Evolutionary conservation across 1,140 invertebrate genomes (phyloP), one percentile per base, ranked within the genome.

Genomic region (Pomacea maculata): DNA sequence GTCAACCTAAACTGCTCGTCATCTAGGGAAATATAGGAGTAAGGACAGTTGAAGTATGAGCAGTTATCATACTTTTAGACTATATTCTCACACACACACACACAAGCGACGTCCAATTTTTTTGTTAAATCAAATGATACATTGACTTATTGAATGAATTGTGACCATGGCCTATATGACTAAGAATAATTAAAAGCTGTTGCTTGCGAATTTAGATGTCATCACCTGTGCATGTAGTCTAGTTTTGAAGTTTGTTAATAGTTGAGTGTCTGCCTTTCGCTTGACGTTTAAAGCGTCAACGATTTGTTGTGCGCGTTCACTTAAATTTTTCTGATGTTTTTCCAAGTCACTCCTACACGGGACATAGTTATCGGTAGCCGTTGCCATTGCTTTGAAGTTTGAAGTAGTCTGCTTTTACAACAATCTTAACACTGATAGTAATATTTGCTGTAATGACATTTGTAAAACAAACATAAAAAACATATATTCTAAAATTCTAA

Each of bases 211-310:
- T 25, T 45, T 45, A 45, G 6, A 45, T 45, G 61, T 29, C 68
- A 64, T 68, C 77, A 87, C 87, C 81, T 88, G 86, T 54, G 79
- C 77, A 70, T 87, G 80, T 52, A 84, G 63, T 12, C 80, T 80
- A n/a, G 84, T 83, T 75, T 85, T 88, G 68, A 86, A 86, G 67
- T 87, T 81, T 57, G 67, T 70, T 15, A 88, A 17, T 19, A 88
- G 45, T 45, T 86, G 65, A 10, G 80, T 84, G 73, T 88, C 86
- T 78, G 79, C 78, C 81, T 85, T 86, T 68, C 87, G 72, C 76
- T 88, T 88, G 17, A 73, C 70, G 71, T 88, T 88, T 64, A 87
- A 79, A 70, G 82, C 81, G 73, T 85, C 84, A 34, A 88, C 85
- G 54, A 88, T 73, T 70, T 86, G 70, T 67, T 86, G 82, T 45